Conservation (phyloP, 2,888 invertebrate genomes). For the Lampropteryx suffumata region DNA sequence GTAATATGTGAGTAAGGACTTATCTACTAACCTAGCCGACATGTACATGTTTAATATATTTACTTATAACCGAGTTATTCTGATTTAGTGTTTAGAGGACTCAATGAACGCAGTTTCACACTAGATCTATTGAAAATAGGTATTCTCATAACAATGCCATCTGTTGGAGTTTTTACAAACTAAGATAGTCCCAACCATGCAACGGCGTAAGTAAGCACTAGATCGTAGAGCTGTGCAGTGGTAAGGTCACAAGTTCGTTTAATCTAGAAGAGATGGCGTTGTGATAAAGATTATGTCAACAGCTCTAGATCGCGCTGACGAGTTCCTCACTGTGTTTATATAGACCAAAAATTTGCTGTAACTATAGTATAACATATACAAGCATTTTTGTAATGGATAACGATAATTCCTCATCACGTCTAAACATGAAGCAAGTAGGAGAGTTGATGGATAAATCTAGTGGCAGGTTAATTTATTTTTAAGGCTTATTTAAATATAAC, state of each 20-base stretch:
- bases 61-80: no score
- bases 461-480: slow-evolving; percentile 34
- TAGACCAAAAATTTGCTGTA: no score
- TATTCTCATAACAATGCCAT: slow-evolving; percentile 1
- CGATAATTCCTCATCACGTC: background rate
- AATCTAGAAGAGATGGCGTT: slow-evolving; percentile 9
- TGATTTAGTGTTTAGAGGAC: no score
- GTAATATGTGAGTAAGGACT: no score
- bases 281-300: background rate
- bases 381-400: background rate
- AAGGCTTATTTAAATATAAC: background rate
- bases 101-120: no score
- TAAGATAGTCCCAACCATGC: background rate
- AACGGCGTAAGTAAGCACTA: no score
- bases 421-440: slow-evolving; percentile 31
- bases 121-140: no score
- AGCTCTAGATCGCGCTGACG: slow-evolving; percentile 18
- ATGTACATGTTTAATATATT: no score
- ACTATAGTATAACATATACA: no score
- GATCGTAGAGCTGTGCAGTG: background rate
- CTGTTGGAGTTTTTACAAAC: background rate
- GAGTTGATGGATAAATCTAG: slow-evolving; percentile 39
- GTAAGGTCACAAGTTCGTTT: background rate
- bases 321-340: background rate
- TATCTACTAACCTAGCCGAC: no score